Conservation (phyloP, 2,797 vertebrate genomes). For the Coccyzus lansbergi region DNA sequence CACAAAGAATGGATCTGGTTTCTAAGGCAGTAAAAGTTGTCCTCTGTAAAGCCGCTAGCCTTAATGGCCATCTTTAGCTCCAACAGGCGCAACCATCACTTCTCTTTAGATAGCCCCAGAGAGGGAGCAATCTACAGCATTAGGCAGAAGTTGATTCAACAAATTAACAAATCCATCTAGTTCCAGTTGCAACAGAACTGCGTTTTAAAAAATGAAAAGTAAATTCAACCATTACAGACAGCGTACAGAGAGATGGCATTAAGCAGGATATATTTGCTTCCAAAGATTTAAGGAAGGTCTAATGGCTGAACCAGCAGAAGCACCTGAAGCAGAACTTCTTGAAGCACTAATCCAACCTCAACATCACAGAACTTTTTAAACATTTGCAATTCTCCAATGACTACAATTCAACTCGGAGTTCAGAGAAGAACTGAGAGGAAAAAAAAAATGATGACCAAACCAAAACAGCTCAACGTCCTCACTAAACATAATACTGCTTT, state of each 20-base stretch:
- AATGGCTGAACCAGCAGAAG: not conserved
- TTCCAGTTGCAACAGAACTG: not conserved
- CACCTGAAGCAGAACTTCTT: not conserved
- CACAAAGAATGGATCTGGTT: not conserved
- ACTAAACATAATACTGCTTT: not conserved
- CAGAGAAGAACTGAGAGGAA: not conserved
- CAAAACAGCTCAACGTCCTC: not conserved
- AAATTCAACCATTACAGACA: not conserved
- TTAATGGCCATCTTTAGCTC: not conserved
- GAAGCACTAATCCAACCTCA: not conserved
- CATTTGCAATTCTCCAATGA: not conserved
- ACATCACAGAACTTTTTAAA: not conserved
- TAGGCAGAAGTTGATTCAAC: not conserved
- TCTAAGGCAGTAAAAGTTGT: not conserved
- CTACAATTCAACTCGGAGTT: not conserved
- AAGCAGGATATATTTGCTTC: not conserved
- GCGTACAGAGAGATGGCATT: fast-evolving
- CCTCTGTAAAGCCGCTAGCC: not conserved
- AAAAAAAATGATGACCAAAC: not conserved
- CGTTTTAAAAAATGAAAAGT: not conserved
- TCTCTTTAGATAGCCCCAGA: not conserved
- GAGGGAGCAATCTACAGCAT: not conserved
- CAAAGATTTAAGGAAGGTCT: not conserved
- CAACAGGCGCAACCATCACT: not conserved
- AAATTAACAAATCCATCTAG: not conserved